Evolutionary conservation across 2,113 vertebrate genomes (phyloP).

Genomic region (Eublepharis macularius): DNA sequence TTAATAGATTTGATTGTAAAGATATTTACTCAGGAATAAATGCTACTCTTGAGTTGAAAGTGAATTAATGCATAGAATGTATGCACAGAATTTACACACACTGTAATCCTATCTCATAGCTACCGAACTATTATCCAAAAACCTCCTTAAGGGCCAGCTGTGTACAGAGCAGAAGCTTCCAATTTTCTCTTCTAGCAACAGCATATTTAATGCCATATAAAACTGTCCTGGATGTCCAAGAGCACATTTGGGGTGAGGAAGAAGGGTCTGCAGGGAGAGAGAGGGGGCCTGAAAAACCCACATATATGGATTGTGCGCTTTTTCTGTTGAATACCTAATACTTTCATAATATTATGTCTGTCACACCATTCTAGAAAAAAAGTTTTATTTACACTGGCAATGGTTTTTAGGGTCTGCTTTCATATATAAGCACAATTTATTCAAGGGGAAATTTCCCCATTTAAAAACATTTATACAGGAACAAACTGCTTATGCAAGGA

Average conservation of each 20-base stretch:
- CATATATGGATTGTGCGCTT: background rate
- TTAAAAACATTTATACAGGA: background rate
- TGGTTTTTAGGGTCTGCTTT: background rate
- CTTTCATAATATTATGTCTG: background rate
- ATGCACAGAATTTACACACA: background rate
- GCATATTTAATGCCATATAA: background rate
- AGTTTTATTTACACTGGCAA: constrained; percentile 1
- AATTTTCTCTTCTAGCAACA: background rate
- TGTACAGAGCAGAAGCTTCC: background rate
- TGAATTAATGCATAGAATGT: background rate
- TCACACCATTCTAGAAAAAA: background rate
- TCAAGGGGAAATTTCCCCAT: background rate
- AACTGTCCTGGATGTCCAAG: background rate
- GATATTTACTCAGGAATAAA: background rate
- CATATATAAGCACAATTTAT: background rate
- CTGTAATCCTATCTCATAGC: background rate
- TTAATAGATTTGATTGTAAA: background rate
- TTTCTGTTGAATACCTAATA: background rate
- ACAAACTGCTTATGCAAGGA: background rate
- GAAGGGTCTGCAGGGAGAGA: background rate
- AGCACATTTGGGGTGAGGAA: background rate
- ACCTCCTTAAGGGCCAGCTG: background rate
- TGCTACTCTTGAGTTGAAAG: background rate
- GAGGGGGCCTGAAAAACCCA: background rate
- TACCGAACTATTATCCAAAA: background rate